Evolutionary conservation across 2,888 invertebrate species (phyloP).

Genomic region (Drosophila sordidapex): DNA sequence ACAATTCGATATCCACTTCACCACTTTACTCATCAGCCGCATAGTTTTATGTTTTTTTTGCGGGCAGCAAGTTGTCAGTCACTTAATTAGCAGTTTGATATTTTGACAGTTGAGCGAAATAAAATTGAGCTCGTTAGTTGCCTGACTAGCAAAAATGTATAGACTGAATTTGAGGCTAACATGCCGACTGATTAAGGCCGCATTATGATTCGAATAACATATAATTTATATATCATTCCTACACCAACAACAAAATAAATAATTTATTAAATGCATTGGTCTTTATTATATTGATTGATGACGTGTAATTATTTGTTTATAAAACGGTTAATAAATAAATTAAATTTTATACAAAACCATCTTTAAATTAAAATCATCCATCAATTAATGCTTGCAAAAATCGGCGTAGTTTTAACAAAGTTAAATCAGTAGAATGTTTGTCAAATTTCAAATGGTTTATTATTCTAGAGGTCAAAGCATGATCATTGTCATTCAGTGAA

Average conservation of each 20-base stretch:
- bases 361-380: neutral
- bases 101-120: constrained; percentile 53
- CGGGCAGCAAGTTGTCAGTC: constrained; percentile 43
- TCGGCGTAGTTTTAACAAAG: neutral
- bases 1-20: constrained; percentile 5
- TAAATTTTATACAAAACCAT: neutral
- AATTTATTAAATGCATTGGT: neutral
- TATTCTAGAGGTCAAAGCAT: neutral
- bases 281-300: neutral
- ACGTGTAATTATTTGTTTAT: neutral
- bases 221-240: neutral
- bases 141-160: constrained; percentile 6
- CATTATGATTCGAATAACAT: neutral
- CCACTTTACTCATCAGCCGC: constrained; percentile 23
- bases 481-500: neutral
- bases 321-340: neutral
- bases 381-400: neutral
- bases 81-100: constrained; percentile 73
- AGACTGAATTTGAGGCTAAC: constrained; percentile 6
- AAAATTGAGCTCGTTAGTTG: constrained; percentile 67
- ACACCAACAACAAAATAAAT: neutral
- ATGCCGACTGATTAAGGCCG: constrained; percentile 16
- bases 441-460: neutral
- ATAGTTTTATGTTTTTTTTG: constrained; percentile 36
- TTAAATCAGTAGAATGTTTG: neutral